A percentile compares a stretch with the other conserved stretches of the same genome.
phyloP scores from a whole-genome alignment of 37 sponge, comb jelly and placozoan species.

The Spongia lamella region DNA sequence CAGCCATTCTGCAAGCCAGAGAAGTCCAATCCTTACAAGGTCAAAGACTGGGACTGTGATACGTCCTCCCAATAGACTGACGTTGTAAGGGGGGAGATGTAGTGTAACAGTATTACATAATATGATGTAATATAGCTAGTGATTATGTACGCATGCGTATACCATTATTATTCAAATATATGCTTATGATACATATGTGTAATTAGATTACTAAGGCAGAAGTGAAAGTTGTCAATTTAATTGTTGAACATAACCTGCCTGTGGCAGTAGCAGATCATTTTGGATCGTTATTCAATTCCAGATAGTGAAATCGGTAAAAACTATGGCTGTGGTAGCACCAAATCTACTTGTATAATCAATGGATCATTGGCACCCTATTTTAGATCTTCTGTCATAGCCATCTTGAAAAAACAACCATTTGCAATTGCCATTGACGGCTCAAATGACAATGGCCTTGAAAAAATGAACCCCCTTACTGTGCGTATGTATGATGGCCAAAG shows the following conservation, averaged over 20 bases:
- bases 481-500: constrained; percentile 16
- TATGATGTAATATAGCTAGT: no score
- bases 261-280: constrained; percentile 62
- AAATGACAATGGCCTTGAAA: constrained; percentile 60
- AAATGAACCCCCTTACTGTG: constrained; percentile 73
- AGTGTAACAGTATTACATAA: no score
- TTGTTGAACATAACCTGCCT: constrained; percentile 54
- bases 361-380: constrained; percentile 57
- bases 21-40: no score
- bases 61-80: no score
- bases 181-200: no score
- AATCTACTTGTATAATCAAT: constrained; percentile 75
- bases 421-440: constrained; percentile 66
- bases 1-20: no score
- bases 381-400: constrained; percentile 11
- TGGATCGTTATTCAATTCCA: constrained; percentile 35
- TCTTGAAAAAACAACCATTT: constrained; percentile 52
- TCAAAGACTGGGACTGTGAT: no score
- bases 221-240: constrained; percentile 31
- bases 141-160: no score
- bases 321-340: constrained; percentile 48
- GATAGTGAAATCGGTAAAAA: constrained; percentile 49
- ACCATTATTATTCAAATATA: no score
- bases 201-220: constrained; percentile 43
- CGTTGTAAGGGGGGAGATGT: no score